These are phyloP conservation scores for Lithophane socia DNA, from an alignment of 2,888 invertebrate genomes.

Conservation along the genomic window DNA sequence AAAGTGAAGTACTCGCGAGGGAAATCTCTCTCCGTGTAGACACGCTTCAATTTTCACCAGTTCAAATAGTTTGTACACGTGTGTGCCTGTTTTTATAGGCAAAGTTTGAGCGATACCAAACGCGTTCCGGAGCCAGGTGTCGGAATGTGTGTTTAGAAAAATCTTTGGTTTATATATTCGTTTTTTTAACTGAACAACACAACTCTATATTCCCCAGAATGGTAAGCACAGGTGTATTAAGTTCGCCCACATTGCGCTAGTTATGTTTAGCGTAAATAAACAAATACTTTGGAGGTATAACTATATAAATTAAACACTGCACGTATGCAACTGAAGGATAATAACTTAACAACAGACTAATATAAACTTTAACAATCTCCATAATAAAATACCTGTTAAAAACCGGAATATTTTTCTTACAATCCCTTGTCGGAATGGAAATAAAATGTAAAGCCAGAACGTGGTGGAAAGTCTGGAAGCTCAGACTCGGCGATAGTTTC, in stretches of 20 bases:
- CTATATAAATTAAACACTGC: background rate
- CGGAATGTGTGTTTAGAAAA: background rate
- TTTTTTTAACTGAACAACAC: background rate
- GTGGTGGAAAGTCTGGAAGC: slow-evolving; percentile 36
- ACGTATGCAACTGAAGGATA: background rate
- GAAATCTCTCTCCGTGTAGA: slow-evolving; percentile 62
- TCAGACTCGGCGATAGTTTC: slow-evolving; percentile 51
- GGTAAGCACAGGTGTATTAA: background rate
- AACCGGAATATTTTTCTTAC: slow-evolving; percentile 28
- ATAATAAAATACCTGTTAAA: slow-evolving; percentile 2
- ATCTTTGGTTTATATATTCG: background rate
- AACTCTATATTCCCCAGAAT: background rate
- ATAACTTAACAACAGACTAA: background rate
- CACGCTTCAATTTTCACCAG: slow-evolving; percentile 60
- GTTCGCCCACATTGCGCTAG: background rate
- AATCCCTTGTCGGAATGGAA: slow-evolving; percentile 37
- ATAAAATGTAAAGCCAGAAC: slow-evolving; percentile 54
- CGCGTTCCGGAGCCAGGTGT: slow-evolving; percentile 8
- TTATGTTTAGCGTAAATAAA: background rate
- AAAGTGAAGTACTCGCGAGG: slow-evolving; percentile 63
- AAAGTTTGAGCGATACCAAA: slow-evolving; percentile 43
- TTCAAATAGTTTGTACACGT: slow-evolving; percentile 61
- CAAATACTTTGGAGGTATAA: background rate
- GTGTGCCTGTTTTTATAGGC: slow-evolving; percentile 41
- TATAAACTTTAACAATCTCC: slow-evolving; percentile 1